phyloP scores from a whole-genome alignment of 2,113 vertebrate genomes.

The Anoplopoma fimbria region DNA sequence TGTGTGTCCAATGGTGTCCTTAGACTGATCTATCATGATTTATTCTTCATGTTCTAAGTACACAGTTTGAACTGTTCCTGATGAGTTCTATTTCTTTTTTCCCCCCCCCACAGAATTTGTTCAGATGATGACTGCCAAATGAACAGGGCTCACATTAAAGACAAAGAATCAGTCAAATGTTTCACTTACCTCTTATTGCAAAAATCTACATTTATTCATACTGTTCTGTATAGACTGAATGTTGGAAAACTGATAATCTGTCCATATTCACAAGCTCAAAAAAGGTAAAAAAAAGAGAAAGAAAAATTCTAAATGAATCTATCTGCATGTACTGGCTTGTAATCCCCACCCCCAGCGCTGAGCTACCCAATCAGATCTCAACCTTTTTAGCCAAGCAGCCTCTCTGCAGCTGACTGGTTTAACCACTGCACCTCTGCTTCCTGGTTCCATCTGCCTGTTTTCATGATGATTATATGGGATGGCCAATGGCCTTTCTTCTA shows the following conservation, averaged over 20 bases:
- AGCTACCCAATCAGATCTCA: constrained; percentile 88
- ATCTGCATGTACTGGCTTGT: constrained; percentile 97
- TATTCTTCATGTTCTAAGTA: neutral
- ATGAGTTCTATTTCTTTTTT: neutral
- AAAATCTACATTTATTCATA: constrained; percentile 99
- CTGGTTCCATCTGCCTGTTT: constrained; percentile 90
- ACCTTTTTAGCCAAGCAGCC: constrained; percentile 84
- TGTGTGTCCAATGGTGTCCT: neutral
- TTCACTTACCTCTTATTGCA: constrained; percentile 99
- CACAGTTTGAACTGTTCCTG: neutral
- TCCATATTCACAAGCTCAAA: constrained; percentile 78
- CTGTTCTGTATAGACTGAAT: constrained; percentile 99
- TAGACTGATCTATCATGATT: neutral
- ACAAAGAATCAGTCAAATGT: constrained; percentile 94
- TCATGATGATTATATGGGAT: constrained; percentile 86
- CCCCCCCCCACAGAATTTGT: constrained; percentile 91
- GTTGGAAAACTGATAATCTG: constrained; percentile 86
- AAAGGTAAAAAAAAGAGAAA: constrained; percentile 69
- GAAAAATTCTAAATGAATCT: constrained; percentile 77
- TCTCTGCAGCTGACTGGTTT: constrained; percentile 81
- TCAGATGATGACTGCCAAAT: constrained; percentile 99
- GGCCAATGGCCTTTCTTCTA: constrained; percentile 79
- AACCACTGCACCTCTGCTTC: constrained; percentile 83
- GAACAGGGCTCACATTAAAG: constrained; percentile 88
- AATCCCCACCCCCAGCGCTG: constrained; percentile 90